Base-by-base conservation (phyloP, 2,797 vertebrate species). In the Catharus ustulatus region DNA sequence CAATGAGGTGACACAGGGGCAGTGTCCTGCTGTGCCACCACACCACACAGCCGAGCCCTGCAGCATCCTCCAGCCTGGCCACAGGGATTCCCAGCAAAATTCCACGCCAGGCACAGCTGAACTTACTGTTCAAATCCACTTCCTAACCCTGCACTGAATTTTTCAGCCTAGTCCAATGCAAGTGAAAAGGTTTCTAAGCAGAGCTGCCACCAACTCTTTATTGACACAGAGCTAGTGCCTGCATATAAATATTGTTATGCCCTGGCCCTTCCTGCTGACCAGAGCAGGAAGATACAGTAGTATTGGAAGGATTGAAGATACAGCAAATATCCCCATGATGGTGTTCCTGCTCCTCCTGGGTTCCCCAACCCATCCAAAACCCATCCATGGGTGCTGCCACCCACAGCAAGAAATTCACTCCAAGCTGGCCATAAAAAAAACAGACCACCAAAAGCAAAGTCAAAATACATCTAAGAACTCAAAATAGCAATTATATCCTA, bases 1-100 rank as follows among this genome's bases (percentile, higher is more conserved):
- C 2, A 0, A n/a, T 0, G 8, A 4, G 3, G 61, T 30, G 64
- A 73, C 5, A 1, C 0, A 3, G 46, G 43, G 42, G 6, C 69
- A 75, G 29, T 4, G 17, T 54, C 82, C 79, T 73, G 46, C 67
- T 4, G 7, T 16, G 71, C 42, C 51, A 7, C 43, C 32, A 17
- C 18, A 49, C n/a, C 48, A 5, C 5, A 1, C 19, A 30, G 43
- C 40, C 0, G 0, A 54, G 48, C 36, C 45, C 45, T 22, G 6
- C 84, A 23, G 51, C 16, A 0, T 23, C 52, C 52, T 23, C 3
- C 45, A 83, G 36, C 40, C 29, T 0, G 0, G 58, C 29, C 58
- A 23, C 0, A 0, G 62, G 10, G 38, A 15, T 48, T 48, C 6
- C 32, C 63, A 64, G 62, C 8, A 15, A 30, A 43, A 20, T 58